Percentiles rank a stretch among this genome's conserved stretches.
Evolutionary conservation across 1,140 invertebrate species (phyloP).

Genomic region (Charaxes varanes): DNA sequence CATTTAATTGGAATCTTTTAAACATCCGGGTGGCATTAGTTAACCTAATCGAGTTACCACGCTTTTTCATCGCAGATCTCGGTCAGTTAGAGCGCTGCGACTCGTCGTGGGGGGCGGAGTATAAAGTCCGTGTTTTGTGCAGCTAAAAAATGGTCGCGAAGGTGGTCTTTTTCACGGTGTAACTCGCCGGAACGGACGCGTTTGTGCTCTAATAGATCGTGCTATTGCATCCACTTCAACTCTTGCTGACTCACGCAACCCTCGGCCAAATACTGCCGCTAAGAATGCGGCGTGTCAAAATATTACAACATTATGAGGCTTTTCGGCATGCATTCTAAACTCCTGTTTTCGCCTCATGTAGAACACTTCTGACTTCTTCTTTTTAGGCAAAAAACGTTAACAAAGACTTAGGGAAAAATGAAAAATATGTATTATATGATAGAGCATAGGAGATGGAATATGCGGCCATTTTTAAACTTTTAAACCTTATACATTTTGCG

Average conservation of each 20-base stretch:
- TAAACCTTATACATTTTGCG: no score
- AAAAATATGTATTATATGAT: no score
- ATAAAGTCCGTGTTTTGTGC: conserved; percentile 31
- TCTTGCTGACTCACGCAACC: conserved; percentile 49
- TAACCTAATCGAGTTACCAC: conserved; percentile 27
- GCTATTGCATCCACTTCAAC: conserved; percentile 50
- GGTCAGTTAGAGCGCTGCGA: conserved; percentile 16
- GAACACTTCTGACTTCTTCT: no score
- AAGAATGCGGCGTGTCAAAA: no score
- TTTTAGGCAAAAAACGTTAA: no score
- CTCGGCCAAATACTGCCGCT: conserved; percentile 29
- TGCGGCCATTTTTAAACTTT: no score
- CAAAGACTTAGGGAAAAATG: no score
- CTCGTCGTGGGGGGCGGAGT: conserved; percentile 50
- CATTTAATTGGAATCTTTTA: no score
- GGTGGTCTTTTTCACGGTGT: conserved; percentile 68
- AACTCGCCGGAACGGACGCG: conserved; percentile 45
- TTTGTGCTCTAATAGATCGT: conserved; percentile 61
- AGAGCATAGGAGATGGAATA: no score
- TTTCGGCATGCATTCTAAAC: no score
- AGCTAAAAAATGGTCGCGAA: conserved; percentile 47
- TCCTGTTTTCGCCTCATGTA: no score
- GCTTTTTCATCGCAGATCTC: conserved; percentile 22
- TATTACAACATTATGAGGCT: no score
- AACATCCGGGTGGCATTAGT: conserved; percentile 23